phyloP scores from a whole-genome alignment of 30 jellyfish, hydroid and myxozoan species.

The Cassiopea xamachana region DNA sequence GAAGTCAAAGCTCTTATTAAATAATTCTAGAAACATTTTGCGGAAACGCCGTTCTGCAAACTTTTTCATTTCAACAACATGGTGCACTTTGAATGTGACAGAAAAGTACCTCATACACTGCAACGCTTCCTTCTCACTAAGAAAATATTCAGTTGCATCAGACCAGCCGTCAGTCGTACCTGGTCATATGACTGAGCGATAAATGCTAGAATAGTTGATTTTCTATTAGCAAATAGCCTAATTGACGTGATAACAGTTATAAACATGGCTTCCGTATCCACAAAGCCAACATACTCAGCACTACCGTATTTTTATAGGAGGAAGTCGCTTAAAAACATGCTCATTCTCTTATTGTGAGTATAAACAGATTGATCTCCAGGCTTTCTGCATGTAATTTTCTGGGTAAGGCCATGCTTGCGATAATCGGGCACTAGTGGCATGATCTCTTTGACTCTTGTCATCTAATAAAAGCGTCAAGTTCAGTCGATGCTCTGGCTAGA shows the following conservation, averaged over 20 bases:
- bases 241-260: slow-evolving; percentile 44
- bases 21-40: slow-evolving; percentile 14
- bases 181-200: neutral
- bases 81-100: slow-evolving; percentile 38
- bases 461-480: slow-evolving; percentile 24
- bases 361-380: slow-evolving; percentile 10
- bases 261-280: slow-evolving; percentile 57
- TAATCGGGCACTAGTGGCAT: slow-evolving; percentile 21
- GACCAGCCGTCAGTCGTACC: slow-evolving; percentile 6
- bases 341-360: neutral
- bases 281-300: slow-evolving; percentile 64
- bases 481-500: slow-evolving; percentile 30
- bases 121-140: slow-evolving; percentile 22
- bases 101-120: slow-evolving; percentile 25
- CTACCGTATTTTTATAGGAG: slow-evolving; percentile 8
- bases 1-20: neutral
- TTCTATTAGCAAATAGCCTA: neutral
- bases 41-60: slow-evolving; percentile 12
- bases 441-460: slow-evolving; percentile 33
- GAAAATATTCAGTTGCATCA: neutral
- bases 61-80: slow-evolving; percentile 44
- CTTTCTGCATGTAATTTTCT: slow-evolving; percentile 4
- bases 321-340: slow-evolving; percentile 28
- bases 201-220: slow-evolving; percentile 3
- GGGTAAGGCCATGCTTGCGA: slow-evolving; percentile 19